Evolutionary conservation across 2,888 invertebrate species (phyloP), one percentile per base, ranked within the genome.

Genomic region (Coleophora flavipennella): DNA sequence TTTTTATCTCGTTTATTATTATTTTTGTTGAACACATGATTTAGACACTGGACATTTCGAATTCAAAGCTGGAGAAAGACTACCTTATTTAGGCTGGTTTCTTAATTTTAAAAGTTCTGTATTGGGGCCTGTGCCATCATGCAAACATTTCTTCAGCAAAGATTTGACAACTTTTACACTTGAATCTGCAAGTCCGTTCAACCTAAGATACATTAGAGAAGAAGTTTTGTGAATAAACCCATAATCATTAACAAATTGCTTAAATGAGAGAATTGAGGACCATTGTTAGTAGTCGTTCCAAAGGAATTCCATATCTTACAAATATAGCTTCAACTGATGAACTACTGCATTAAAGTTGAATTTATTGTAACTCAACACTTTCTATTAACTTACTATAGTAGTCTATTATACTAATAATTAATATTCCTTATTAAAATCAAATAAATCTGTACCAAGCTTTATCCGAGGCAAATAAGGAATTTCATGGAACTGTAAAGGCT

Each of bases 231-330:
- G 43, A 6, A 28, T 27, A 32, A 43, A 40, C 0, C 31, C 38
- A n/a, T n/a, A n/a, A 8, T 35, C 13, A 3, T 2, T 12, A 31
- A 38, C 13, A 32, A 41, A 41, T 11, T 31, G 3, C 3, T 12
- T 9, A 27, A 41, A 41, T 10, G 26, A n/a, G n/a, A 29, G 20
- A 35, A 45, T 12, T 42, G 36, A 2, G 42, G 42, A 1, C 42
- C 45, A 38, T 41, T 41, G 25, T 44, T 41, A 11, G 38, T 37
- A 20, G 37, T 31, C n/a, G 9, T 33, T 33, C 38, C 11, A 35
- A 32, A 1, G 46, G 43, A 6, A 43, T 46, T 4, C 46, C 46
- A 13, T 46, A 41, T 8, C 46, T 37, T 13, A 31, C 33, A n/a
- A 45, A 40, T n/a, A 40, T 26, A 1, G 20, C 7, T 40, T 42